Evolutionary conservation across 2,888 invertebrate genomes (phyloP), one percentile per base, ranked within the genome.

Genomic region (Corythucha ciliata): DNA sequence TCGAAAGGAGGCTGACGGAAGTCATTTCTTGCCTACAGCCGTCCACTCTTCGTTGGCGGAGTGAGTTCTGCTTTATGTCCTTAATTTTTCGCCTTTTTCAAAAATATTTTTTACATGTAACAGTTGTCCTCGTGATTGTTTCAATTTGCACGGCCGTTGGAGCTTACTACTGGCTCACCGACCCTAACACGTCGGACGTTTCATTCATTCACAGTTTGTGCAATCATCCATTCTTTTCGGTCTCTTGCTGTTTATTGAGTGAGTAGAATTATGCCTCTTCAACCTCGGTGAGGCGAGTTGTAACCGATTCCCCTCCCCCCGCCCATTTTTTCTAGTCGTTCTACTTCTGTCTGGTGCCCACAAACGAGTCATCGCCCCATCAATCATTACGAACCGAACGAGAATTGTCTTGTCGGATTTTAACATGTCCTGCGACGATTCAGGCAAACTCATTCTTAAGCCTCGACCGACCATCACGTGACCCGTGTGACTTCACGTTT

Each of bases 351-450:
- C 85, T 72, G 97, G 97, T 29, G 90, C 96, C 41, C 97, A 97
- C 67, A 87, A 92, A 68, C 77, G 92, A 67, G 94, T 97, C 10
- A 91, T 97, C 58, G 94, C 96, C 4, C 93, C 96, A 1, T 90
- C 90, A 61, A 94, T 96, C 58, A 90, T 96, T 61, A 92, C 93
- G 1, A 83, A 91, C 1, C 75, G 96, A 58, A 91, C 92, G 37
- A 75, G 94, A 53, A 81, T 80, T 45, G 93, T 94, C 2, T 75
- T 96, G 48, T 82, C 83, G 36, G 94, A 96, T 70, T 96, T 93
- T 69, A 96, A 96, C 70, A 94, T 96, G 93, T 92, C 92, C 21
- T 96, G 96, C 70, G 94, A 94, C 66, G 93, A 96, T 67, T 91
- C 91, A 25, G 94, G 94, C 52, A 93, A 93, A 71, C 74, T 96